Conservation (phyloP, 2,888 invertebrate species). For the Lordiphosa fenestrarum region DNA sequence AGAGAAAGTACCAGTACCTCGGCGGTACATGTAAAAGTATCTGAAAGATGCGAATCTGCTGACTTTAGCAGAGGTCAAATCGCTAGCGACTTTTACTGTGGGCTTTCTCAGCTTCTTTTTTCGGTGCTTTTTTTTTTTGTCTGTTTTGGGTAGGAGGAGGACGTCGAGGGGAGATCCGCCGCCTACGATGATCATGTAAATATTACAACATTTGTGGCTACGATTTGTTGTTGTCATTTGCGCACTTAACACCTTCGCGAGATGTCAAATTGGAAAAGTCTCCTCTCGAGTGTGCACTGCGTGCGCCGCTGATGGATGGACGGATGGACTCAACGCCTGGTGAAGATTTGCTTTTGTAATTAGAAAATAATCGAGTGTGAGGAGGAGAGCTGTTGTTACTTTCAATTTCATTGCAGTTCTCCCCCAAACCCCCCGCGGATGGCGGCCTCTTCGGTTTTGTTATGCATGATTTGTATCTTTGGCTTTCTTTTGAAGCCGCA, state of each 20-base stretch:
- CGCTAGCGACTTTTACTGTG: conserved; percentile 63
- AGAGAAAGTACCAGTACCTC: conserved; percentile 63
- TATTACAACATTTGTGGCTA: conserved; percentile 63
- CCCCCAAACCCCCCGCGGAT: background rate
- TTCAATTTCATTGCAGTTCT: conserved; percentile 56
- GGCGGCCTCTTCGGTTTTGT: conserved; percentile 17
- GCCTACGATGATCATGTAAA: conserved; percentile 51
- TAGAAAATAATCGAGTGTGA: conserved; percentile 69
- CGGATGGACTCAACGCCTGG: background rate
- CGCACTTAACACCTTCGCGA: conserved; percentile 68
- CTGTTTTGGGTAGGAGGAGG: background rate
- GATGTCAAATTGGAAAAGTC: conserved; percentile 48
- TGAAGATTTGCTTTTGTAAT: conserved; percentile 61
- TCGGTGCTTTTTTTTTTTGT: background rate
- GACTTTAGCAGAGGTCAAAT: conserved; percentile 62
- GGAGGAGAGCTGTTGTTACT: conserved; percentile 43
- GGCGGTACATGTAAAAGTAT: conserved; percentile 65
- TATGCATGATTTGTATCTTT: conserved; percentile 43
- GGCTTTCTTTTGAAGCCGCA: conserved; percentile 60
- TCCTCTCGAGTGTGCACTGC: conserved; percentile 39
- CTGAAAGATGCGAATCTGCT: conserved; percentile 71
- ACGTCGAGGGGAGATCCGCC: conserved; percentile 13
- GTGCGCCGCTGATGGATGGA: conserved; percentile 14
- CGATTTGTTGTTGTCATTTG: conserved; percentile 56
- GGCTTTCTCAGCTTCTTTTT: conserved; percentile 44